Conservation (phyloP, 2,113 vertebrate genomes). For the Apodemus speciosus region DNA sequence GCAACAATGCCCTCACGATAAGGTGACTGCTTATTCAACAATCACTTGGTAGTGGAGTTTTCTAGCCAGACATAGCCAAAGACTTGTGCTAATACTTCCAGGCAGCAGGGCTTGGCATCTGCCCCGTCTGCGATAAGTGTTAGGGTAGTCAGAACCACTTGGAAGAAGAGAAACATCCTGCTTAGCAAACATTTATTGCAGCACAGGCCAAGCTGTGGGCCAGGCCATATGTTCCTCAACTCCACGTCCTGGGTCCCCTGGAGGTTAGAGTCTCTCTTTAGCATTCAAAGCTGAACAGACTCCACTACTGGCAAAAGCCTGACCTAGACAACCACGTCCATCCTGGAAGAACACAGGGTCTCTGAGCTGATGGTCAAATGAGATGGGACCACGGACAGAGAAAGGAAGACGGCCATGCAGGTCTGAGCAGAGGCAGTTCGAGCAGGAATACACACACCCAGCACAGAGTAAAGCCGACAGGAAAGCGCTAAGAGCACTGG, state of each 20-base stretch:
- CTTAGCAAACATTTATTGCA: slow-evolving; percentile 49
- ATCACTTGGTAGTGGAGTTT: not conserved
- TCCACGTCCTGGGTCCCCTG: not conserved
- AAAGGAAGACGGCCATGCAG: not conserved
- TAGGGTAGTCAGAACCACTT: slow-evolving; percentile 55
- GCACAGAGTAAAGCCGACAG: not conserved
- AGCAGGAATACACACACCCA: not conserved
- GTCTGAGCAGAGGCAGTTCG: not conserved
- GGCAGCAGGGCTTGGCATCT: slow-evolving; percentile 42
- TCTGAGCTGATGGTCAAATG: not conserved
- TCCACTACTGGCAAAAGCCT: not conserved
- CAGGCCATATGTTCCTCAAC: slow-evolving; percentile 15
- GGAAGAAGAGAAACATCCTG: slow-evolving; percentile 55
- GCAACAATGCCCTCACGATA: slow-evolving; percentile 28
- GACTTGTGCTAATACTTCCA: not conserved
- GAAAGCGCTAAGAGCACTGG: not conserved
- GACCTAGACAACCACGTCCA: not conserved
- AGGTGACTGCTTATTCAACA: slow-evolving; percentile 22
- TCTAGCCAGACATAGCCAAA: slow-evolving; percentile 31
- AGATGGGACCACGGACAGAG: not conserved
- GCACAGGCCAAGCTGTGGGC: not conserved
- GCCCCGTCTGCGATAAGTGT: slow-evolving; percentile 32
- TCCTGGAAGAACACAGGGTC: not conserved
- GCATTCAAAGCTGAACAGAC: not conserved
- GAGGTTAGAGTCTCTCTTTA: not conserved